phyloP scores from a whole-genome alignment of 2,888 invertebrate species.

The Eretmocerus hayati region DNA sequence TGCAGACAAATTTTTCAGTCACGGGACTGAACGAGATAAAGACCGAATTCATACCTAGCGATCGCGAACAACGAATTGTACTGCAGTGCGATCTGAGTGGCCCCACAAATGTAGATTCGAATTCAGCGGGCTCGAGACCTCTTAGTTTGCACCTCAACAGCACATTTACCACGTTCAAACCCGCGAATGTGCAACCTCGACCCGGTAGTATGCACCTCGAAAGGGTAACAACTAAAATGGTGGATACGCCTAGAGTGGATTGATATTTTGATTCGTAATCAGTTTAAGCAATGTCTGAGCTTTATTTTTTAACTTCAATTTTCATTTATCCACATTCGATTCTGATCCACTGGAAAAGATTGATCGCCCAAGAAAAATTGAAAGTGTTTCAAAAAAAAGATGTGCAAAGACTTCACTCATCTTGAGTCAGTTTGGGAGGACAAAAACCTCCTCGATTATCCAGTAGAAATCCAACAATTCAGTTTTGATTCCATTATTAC shows the following conservation, averaged over 20 bases:
- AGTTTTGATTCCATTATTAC: too few species aligned
- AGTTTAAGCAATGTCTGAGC: too few species aligned
- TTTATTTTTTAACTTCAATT: too few species aligned
- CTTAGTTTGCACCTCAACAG: conserved; percentile 34
- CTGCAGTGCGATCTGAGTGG: conserved; percentile 5
- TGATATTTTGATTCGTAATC: too few species aligned
- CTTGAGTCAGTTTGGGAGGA: too few species aligned
- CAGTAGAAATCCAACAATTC: too few species aligned
- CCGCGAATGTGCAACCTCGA: conserved; percentile 11
- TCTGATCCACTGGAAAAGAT: too few species aligned
- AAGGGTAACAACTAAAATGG: conserved; percentile 32
- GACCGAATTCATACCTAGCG: conserved; percentile 28
- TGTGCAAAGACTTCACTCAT: too few species aligned
- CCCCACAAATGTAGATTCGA: neutral
- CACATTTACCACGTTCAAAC: conserved; percentile 28
- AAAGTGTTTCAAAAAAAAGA: too few species aligned
- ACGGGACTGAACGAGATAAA: conserved; percentile 38
- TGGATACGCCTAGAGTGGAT: conserved; percentile 29
- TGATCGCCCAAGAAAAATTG: too few species aligned
- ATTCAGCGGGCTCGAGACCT: conserved; percentile 25
- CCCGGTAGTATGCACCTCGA: conserved; percentile 32
- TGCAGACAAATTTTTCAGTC: conserved; percentile 40
- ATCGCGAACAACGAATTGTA: neutral
- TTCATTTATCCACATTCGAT: too few species aligned
- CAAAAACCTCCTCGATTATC: too few species aligned